Evolutionary conservation across 2,888 invertebrate genomes (phyloP).

Genomic region (Maniola hyperantus): DNA sequence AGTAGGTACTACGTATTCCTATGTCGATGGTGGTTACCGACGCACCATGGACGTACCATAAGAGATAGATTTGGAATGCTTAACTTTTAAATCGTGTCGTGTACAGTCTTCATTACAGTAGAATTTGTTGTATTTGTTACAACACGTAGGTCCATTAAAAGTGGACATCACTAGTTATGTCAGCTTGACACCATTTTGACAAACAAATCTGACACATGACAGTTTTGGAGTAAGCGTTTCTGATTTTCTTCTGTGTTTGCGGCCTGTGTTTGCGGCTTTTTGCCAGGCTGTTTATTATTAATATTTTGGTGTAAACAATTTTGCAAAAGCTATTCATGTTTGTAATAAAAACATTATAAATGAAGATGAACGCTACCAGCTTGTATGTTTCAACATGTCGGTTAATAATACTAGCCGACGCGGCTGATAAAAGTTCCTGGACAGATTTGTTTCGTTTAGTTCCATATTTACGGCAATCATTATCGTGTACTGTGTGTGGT

Average conservation of each 20-base stretch:
- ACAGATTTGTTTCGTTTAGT: slow-evolving; percentile 91
- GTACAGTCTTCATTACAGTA: neutral
- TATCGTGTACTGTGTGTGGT: slow-evolving; percentile 95
- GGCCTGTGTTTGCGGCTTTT: slow-evolving; percentile 71
- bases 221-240: slow-evolving; percentile 56
- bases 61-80: too few relatives aligned
- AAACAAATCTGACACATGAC: slow-evolving; percentile 38
- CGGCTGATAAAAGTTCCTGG: slow-evolving; percentile 88
- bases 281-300: slow-evolving; percentile 53
- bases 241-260: slow-evolving; percentile 60
- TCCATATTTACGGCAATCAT: slow-evolving; percentile 91
- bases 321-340: slow-evolving; percentile 58
- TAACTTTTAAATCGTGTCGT: neutral
- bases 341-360: slow-evolving; percentile 51
- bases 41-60: too few relatives aligned
- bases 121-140: too few relatives aligned
- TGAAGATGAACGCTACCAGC: slow-evolving; percentile 90
- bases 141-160: too few relatives aligned
- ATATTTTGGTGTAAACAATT: slow-evolving; percentile 71
- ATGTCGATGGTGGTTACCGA: too few relatives aligned
- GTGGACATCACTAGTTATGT: slow-evolving; percentile 5
- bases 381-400: slow-evolving; percentile 92
- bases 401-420: slow-evolving; percentile 89
- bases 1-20: too few relatives aligned
- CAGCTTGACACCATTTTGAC: slow-evolving; percentile 20